Evolutionary conservation across 2,888 invertebrate species (phyloP).

Genomic region (Tryphoninae sp.): DNA sequence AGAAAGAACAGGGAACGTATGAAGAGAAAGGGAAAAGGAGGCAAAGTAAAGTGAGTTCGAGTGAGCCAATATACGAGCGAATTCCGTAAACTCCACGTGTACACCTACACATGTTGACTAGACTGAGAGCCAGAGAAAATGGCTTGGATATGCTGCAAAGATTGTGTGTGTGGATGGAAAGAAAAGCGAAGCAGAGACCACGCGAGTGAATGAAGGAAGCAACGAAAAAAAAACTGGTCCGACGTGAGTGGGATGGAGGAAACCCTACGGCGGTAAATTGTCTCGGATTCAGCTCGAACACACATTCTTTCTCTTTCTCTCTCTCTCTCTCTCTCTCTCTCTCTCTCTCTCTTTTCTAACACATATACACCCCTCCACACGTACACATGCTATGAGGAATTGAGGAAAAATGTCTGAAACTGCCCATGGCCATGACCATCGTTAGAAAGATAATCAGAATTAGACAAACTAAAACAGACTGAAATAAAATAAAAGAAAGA

Average conservation of each 20-base stretch:
- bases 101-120: conserved; percentile 16
- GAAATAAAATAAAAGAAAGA: conserved; percentile 10
- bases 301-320: neutral
- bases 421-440: conserved; percentile 30
- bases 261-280: conserved; percentile 49
- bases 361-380: neutral
- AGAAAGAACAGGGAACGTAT: neutral
- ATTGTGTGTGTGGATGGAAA: conserved; percentile 17
- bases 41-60: conserved; percentile 18
- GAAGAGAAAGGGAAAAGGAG: conserved; percentile 4
- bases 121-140: conserved; percentile 16
- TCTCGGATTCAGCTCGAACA: conserved; percentile 46
- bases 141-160: conserved; percentile 3
- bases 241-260: neutral
- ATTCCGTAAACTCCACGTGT: conserved; percentile 28
- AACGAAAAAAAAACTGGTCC: conserved; percentile 22
- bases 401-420: conserved; percentile 45
- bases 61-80: conserved; percentile 52
- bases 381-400: neutral
- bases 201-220: conserved; percentile 38
- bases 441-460: conserved; percentile 10
- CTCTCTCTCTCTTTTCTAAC: no score
- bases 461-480: neutral
- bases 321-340: neutral
- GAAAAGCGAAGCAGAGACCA: conserved; percentile 8